Percentiles rank a stretch among this genome's conserved stretches.
These are phyloP conservation scores for Invenusta paracnida DNA, from an alignment of 2,888 invertebrate genomes.

Conservation along the genomic window DNA sequence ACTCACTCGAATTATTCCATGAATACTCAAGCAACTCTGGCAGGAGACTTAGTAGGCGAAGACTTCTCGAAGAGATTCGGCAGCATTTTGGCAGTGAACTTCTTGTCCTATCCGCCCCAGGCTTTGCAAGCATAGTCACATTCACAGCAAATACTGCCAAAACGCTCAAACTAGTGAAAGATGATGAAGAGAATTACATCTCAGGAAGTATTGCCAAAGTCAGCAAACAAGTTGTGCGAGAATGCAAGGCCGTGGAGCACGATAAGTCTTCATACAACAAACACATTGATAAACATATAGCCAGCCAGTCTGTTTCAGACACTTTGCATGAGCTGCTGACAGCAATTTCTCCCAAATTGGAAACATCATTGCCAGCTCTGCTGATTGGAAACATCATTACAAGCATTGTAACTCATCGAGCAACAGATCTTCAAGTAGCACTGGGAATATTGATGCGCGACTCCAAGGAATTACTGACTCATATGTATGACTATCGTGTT, in stretches of 20 bases:
- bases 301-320: not conserved
- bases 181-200: slow-evolving; percentile 36
- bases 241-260: not conserved
- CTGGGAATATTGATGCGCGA: slow-evolving; percentile 33
- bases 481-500: slow-evolving; percentile 39
- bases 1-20: no score
- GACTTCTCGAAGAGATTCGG: no score
- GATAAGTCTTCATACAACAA: not conserved
- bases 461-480: slow-evolving; percentile 24
- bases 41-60: no score
- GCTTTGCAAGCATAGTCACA: not conserved
- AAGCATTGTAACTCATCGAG: not conserved
- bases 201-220: not conserved
- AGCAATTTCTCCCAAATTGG: not conserved
- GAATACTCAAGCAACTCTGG: no score
- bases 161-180: slow-evolving; percentile 35
- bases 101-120: no score
- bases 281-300: not conserved
- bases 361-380: not conserved
- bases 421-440: slow-evolving; percentile 37
- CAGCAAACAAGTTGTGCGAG: not conserved
- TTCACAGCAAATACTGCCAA: slow-evolving; percentile 6
- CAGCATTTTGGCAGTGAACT: no score
- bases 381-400: slow-evolving; percentile 40
- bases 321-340: not conserved